A percentile compares a stretch with the other conserved stretches of the same genome.
These are phyloP conservation scores for Cancer borealis DNA, from an alignment of 2,888 invertebrate species.

Conservation along the genomic window DNA sequence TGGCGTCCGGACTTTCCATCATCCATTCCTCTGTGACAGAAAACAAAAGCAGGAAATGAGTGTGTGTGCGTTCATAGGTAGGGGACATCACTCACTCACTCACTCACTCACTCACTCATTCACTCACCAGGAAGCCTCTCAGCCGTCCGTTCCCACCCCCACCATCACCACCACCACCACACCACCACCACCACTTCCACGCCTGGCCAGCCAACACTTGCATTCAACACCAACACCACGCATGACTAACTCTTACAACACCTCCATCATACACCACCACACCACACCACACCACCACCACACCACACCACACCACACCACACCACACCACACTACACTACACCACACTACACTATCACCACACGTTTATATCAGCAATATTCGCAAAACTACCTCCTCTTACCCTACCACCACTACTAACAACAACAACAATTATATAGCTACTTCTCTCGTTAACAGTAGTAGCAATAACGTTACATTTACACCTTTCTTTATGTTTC, in stretches of 20 bases:
- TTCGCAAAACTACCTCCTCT: not conserved
- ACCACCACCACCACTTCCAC: not conserved
- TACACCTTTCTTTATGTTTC: not conserved
- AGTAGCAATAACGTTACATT: not conserved
- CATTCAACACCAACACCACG: too few species aligned
- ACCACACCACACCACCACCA: not conserved
- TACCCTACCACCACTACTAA: not conserved
- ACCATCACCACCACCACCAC: not conserved
- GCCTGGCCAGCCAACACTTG: too few species aligned
- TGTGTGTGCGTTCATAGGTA: not conserved
- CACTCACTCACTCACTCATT: constrained; percentile 1
- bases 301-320: not conserved
- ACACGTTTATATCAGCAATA: not conserved
- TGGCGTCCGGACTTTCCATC: not conserved
- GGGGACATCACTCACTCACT: not conserved
- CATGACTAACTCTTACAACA: too few species aligned
- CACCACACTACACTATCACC: not conserved
- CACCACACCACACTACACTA: not conserved
- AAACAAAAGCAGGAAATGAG: constrained; percentile 10
- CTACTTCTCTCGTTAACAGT: not conserved
- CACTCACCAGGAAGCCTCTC: not conserved
- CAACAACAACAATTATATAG: not conserved
- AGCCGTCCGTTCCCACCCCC: not conserved
- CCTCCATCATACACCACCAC: too few species aligned
- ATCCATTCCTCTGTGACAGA: not conserved